Percentiles rank a stretch among this genome's conserved stretches.
phyloP scores from a whole-genome alignment of 1,140 invertebrate genomes.

The Hylaeus volcanicus region DNA sequence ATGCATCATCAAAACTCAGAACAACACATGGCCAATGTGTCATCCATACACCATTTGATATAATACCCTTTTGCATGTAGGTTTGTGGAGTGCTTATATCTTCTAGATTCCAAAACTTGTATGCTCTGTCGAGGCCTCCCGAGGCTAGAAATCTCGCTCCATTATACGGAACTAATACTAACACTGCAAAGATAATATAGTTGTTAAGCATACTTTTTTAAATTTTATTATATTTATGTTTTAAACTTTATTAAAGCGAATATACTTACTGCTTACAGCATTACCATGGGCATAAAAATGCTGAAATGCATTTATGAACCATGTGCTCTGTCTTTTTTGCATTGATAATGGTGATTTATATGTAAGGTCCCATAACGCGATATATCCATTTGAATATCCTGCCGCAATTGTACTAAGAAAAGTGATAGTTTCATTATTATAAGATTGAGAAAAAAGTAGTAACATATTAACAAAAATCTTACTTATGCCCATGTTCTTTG shows the following conservation, averaged over 20 bases:
- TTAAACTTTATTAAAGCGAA: not conserved
- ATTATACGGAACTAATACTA: slow-evolving; percentile 74
- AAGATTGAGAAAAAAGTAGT: not conserved
- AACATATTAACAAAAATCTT: slow-evolving; percentile 28
- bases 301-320: slow-evolving; percentile 75
- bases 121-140: slow-evolving; percentile 76
- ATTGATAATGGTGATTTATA: slow-evolving; percentile 80
- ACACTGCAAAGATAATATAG: slow-evolving; percentile 62
- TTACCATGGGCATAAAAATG: slow-evolving; percentile 79
- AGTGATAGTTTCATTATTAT: slow-evolving; percentile 14
- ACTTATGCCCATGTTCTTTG: slow-evolving; percentile 75
- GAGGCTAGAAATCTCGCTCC: slow-evolving; percentile 76
- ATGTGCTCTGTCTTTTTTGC: slow-evolving; percentile 70
- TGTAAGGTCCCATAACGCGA: slow-evolving; percentile 83
- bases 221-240: not conserved
- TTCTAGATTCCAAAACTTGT: slow-evolving; percentile 81
- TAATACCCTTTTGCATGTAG: slow-evolving; percentile 70
- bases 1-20: slow-evolving; percentile 75
- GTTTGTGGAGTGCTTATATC: slow-evolving; percentile 70
- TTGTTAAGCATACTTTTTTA: not conserved
- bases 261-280: slow-evolving; percentile 72
- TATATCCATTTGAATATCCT: slow-evolving; percentile 84
- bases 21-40: slow-evolving; percentile 76
- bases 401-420: slow-evolving; percentile 80
- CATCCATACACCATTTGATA: slow-evolving; percentile 75